Conservation (phyloP, 1,140 invertebrate species). For the Drosophila orena region DNA sequence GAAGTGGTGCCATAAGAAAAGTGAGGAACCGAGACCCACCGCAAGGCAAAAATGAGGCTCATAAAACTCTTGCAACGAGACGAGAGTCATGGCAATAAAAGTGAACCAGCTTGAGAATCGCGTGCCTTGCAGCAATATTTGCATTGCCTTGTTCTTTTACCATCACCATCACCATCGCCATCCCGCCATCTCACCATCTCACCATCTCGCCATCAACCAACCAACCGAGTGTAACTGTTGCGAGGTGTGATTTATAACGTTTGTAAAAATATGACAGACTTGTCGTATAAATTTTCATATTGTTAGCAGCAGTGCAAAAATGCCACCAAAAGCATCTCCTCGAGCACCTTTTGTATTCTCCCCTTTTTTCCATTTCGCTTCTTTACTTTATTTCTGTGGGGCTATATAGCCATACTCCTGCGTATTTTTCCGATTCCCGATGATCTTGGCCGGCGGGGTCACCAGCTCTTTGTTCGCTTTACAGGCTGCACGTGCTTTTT, state of each 20-base stretch:
- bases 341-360: slow-evolving; percentile 35
- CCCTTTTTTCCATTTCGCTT: background rate
- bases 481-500: slow-evolving; percentile 47
- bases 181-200: slow-evolving; percentile 5
- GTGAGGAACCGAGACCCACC: slow-evolving; percentile 59
- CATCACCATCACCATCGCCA: slow-evolving; percentile 11
- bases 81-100: slow-evolving; percentile 63
- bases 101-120: slow-evolving; percentile 55
- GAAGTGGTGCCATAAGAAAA: slow-evolving; percentile 45
- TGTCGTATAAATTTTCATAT: slow-evolving; percentile 83
- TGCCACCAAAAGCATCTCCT: slow-evolving; percentile 60
- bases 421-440: slow-evolving; percentile 27
- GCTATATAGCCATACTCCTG: slow-evolving; percentile 11
- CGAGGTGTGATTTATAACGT: slow-evolving; percentile 75
- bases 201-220: slow-evolving; percentile 3
- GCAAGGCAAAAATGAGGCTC: slow-evolving; percentile 60
- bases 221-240: slow-evolving; percentile 60
- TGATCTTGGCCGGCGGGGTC: slow-evolving; percentile 38
- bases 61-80: slow-evolving; percentile 63
- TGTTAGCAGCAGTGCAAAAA: slow-evolving; percentile 65
- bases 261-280: slow-evolving; percentile 83
- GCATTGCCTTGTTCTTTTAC: slow-evolving; percentile 52
- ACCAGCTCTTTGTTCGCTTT: slow-evolving; percentile 38
- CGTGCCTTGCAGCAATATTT: slow-evolving; percentile 80
- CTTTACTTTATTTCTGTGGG: background rate